phyloP scores from a whole-genome alignment of 2,888 invertebrate genomes.

The Liopterus haemorrhoidalis region DNA sequence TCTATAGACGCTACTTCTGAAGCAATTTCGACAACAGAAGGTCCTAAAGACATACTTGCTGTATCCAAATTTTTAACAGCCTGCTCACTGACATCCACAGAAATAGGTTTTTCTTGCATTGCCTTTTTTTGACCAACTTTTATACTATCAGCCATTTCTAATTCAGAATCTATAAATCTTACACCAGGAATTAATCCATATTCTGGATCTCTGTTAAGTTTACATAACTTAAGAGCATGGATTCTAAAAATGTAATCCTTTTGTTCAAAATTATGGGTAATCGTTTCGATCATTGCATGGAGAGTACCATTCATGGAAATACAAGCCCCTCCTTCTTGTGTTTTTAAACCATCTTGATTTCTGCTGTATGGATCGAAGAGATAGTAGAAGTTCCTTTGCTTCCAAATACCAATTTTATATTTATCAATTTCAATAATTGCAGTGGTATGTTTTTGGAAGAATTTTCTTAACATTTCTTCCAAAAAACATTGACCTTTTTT shows the following conservation, averaged over 20 bases:
- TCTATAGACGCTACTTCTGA: slow-evolving; percentile 40
- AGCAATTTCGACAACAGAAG: slow-evolving; percentile 37
- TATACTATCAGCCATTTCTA: slow-evolving; percentile 25
- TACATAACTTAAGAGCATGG: slow-evolving; percentile 57
- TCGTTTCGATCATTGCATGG: slow-evolving; percentile 51
- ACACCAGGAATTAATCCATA: slow-evolving; percentile 10
- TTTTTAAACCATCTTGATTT: slow-evolving; percentile 51
- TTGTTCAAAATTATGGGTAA: slow-evolving; percentile 52
- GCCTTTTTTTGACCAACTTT: slow-evolving; percentile 39
- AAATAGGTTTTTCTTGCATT: slow-evolving; percentile 35
- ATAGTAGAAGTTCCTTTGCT: slow-evolving; percentile 58
- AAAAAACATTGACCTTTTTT: slow-evolving; percentile 52
- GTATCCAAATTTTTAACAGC: slow-evolving; percentile 38
- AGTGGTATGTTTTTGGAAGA: slow-evolving; percentile 49
- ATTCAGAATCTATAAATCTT: slow-evolving; percentile 12
- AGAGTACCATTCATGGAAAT: slow-evolving; percentile 58
- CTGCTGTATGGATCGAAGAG: slow-evolving; percentile 62
- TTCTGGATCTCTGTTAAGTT: slow-evolving; percentile 46
- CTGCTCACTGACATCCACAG: slow-evolving; percentile 33
- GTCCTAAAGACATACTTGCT: slow-evolving; percentile 36
- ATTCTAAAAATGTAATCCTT: slow-evolving; percentile 50
- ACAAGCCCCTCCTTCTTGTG: slow-evolving; percentile 52
- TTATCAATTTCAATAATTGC: slow-evolving; percentile 55
- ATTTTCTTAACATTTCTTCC: slow-evolving; percentile 47
- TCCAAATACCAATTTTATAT: slow-evolving; percentile 56